Base-by-base conservation (phyloP, 1,140 invertebrate species). In the Colletes gigas region DNA sequence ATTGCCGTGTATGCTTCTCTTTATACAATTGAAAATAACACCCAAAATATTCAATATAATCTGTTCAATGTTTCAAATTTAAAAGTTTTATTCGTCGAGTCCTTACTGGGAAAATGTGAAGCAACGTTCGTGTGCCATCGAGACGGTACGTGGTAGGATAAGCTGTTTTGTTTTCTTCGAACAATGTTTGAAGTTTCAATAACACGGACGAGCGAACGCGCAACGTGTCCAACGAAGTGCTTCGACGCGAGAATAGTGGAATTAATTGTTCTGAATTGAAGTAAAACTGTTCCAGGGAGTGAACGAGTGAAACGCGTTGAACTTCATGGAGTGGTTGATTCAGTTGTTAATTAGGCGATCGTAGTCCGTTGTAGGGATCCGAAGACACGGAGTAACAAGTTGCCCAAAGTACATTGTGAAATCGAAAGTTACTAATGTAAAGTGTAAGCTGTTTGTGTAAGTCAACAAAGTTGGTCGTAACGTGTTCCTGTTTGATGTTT, bases 111-210 rank as follows among this genome's bases (percentile, higher is more conserved):
- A 9, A 47, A 47, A 47, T 47, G 9, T n/a, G 5, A 55, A 66
- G 17, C 50, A 66, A 66, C 5, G 50, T 47, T n/a, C 65, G 47
- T 17, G 6, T 12, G 62, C 21, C 39, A 14, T 6, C 10, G 41
- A 12, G 4, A 57, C 30, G 9, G 8, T n/a, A 50, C 3, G 0
- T 9, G 21, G 21, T 12, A 21, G 44, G 14, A 4, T 47, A 47
- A 41, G n/a, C n/a, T 65, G n/a, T 63, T 50, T 52, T 59, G 14
- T 57, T 79, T 72, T 50, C 60, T 21, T n/a, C 15, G 59, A 47
- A 70, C 12, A 50, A 21, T 52, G 70, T 79, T 65, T 71, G 52
- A 73, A 79, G 60, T 73, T 79, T 70, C 59, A 54, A 63, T 60
- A 30, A 41, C 19, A 19, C 8, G 50, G 74, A 60, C 54, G 68